Percentiles rank a stretch among this genome's conserved stretches.
phyloP scores from a whole-genome alignment of 2,113 vertebrate species.

The Narcine bancroftii region DNA sequence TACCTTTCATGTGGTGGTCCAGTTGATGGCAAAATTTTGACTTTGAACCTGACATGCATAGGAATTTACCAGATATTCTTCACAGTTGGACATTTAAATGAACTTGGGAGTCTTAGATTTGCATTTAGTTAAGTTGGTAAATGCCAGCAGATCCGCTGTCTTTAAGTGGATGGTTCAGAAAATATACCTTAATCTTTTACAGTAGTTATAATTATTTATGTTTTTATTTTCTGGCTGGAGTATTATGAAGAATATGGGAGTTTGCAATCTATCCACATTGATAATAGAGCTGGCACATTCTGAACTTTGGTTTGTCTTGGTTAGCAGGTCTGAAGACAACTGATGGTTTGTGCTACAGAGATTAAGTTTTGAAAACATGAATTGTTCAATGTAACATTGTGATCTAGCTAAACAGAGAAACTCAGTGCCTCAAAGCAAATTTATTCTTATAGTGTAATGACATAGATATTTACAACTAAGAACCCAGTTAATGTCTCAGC shows the following conservation, averaged over 20 bases:
- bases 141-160: too few species aligned
- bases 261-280: neutral
- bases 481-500: neutral
- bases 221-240: neutral
- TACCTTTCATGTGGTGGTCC: neutral
- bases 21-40: neutral
- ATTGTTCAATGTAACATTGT: neutral
- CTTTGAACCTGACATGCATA: neutral
- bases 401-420: neutral
- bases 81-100: neutral
- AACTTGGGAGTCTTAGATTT: too few species aligned
- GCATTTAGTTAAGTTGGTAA: too few species aligned
- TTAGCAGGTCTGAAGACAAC: neutral
- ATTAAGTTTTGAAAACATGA: slow-evolving; percentile 14
- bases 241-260: slow-evolving; percentile 14
- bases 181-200: neutral
- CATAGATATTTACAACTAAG: neutral
- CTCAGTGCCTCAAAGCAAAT: neutral
- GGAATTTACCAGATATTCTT: neutral
- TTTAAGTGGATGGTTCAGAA: too few species aligned
- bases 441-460: neutral
- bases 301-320: neutral
- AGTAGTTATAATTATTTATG: neutral
- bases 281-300: neutral
- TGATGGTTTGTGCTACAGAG: neutral